Percentiles rank a stretch among this genome's conserved stretches.
Conservation (phyloP, 2,797 vertebrate genomes). For the Acrocephalus scirpaceus region DNA sequence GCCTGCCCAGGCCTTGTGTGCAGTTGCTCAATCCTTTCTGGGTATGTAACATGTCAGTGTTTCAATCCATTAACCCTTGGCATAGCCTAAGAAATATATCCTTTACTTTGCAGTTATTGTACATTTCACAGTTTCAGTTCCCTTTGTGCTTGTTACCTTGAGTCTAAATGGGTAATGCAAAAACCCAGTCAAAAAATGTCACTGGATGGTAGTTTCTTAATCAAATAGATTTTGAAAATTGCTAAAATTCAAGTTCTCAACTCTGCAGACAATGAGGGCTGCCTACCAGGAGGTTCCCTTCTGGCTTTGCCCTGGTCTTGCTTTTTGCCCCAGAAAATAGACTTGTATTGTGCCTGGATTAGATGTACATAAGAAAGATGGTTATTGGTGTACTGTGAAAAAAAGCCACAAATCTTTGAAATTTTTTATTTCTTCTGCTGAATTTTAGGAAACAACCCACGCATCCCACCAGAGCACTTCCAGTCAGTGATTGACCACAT, state of each 20-base stretch:
- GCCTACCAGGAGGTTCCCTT: neutral
- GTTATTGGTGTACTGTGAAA: neutral
- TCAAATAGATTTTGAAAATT: neutral
- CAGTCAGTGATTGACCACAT: slow-evolving; percentile 84
- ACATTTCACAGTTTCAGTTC: neutral
- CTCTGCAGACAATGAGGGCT: neutral
- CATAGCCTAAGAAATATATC: neutral
- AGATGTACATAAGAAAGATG: neutral
- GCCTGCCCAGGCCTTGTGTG: slow-evolving; percentile 90
- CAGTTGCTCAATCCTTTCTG: slow-evolving; percentile 90
- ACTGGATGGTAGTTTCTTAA: neutral
- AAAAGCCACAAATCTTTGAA: neutral
- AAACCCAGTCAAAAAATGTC: neutral
- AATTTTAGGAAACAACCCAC: slow-evolving; percentile 79
- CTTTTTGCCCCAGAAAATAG: neutral
- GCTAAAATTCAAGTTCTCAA: neutral
- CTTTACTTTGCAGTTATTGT: neutral
- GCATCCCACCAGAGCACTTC: slow-evolving; percentile 79
- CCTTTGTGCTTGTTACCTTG: neutral
- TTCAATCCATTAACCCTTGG: neutral
- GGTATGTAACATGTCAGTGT: slow-evolving; percentile 76
- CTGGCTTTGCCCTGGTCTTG: neutral
- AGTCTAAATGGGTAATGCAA: neutral
- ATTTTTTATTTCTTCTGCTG: neutral
- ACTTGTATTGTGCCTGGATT: neutral